phyloP scores from a whole-genome alignment of 2,113 vertebrate genomes.

The Amblyopsis rosae region DNA sequence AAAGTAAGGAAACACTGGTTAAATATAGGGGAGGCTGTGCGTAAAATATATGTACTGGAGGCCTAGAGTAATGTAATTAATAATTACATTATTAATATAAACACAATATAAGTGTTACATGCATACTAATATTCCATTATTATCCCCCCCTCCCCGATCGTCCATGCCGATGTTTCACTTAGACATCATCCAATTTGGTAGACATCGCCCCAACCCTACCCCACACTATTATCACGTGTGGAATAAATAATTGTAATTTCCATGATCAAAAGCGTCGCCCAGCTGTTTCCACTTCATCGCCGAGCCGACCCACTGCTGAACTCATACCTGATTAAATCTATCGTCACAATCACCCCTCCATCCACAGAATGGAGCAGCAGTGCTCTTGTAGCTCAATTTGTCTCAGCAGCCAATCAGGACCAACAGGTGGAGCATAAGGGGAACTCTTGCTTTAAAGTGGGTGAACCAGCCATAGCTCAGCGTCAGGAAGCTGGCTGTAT shows the following conservation, averaged over 20 bases:
- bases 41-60: too few relatives aligned
- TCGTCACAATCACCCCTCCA: conserved; percentile 19
- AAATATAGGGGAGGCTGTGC: too few relatives aligned
- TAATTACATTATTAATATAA: too few relatives aligned
- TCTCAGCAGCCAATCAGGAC: conserved; percentile 41
- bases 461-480: conserved; percentile 24
- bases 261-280: conserved; percentile 14
- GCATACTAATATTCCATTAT: too few relatives aligned
- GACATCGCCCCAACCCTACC: neutral
- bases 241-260: neutral
- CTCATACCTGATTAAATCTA: conserved; percentile 36
- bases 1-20: too few relatives aligned
- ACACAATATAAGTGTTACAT: too few relatives aligned
- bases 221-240: neutral
- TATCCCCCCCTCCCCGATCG: too few relatives aligned
- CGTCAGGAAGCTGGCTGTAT: conserved; percentile 50
- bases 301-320: conserved; percentile 13
- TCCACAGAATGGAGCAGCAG: neutral
- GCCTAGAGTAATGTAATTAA: too few relatives aligned
- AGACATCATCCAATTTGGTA: neutral
- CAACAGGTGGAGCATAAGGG: conserved; percentile 43
- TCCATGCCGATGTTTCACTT: too few relatives aligned
- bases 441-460: conserved; percentile 50
- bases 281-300: conserved; percentile 45
- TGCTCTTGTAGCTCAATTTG: neutral